These are phyloP conservation scores for Heliangelus exortis DNA, from an alignment of 2,797 vertebrate species.

Conservation along the genomic window DNA sequence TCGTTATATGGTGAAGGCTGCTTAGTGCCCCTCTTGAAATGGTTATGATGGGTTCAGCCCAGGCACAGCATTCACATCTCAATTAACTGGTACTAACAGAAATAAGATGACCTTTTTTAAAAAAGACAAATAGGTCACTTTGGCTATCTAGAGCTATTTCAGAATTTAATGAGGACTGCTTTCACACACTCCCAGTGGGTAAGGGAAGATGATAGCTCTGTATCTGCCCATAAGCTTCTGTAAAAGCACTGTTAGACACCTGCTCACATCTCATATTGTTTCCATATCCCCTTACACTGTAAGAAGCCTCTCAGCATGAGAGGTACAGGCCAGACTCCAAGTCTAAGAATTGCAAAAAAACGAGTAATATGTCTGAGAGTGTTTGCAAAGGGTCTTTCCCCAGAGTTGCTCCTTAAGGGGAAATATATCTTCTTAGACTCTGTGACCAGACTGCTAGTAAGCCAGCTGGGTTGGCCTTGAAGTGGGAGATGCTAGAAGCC, in stretches of 20 bases:
- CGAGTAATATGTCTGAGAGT: neutral
- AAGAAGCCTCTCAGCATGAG: neutral
- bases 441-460: neutral
- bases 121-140: neutral
- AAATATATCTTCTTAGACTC: neutral
- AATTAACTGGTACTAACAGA: neutral
- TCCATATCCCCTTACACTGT: neutral
- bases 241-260: neutral
- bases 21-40: neutral
- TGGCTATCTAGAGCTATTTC: neutral
- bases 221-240: neutral
- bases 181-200: neutral
- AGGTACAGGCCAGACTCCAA: neutral
- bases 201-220: neutral
- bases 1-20: neutral
- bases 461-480: neutral
- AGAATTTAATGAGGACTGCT: slow-evolving; percentile 4
- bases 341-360: neutral
- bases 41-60: neutral
- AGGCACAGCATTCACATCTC: neutral
- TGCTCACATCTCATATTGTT: neutral
- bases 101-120: neutral
- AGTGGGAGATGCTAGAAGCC: neutral
- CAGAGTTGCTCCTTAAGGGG: neutral
- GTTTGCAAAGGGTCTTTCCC: neutral